Percentiles rank a stretch among this genome's conserved stretches.
Evolutionary conservation across 1,140 invertebrate species (phyloP).

Genomic region (Ceratosolen solmsi): DNA sequence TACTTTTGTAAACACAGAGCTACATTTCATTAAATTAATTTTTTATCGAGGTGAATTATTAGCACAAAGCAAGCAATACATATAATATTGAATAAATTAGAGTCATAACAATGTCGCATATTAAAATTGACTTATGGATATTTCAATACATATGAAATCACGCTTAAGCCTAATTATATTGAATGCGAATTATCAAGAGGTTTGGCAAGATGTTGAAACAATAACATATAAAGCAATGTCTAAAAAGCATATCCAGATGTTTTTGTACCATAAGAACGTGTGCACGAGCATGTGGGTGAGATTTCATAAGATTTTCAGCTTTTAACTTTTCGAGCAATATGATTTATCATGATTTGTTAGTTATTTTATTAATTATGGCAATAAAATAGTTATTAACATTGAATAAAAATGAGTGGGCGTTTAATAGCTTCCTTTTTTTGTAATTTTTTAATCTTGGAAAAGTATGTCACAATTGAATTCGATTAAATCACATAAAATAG

Average conservation of each 20-base stretch:
- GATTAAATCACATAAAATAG: constrained; percentile 38
- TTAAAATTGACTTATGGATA: constrained; percentile 20
- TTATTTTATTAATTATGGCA: constrained; percentile 37
- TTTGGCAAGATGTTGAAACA: constrained; percentile 48
- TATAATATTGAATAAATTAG: constrained; percentile 10
- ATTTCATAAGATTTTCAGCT: constrained; percentile 23
- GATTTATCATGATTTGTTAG: constrained; percentile 46
- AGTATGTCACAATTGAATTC: constrained; percentile 19
- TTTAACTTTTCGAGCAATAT: constrained; percentile 26
- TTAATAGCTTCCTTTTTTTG: constrained; percentile 16
- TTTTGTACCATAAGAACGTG: neutral
- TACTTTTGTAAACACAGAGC: neutral
- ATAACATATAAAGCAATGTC: constrained; percentile 37
- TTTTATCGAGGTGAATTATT: neutral
- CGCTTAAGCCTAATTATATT: constrained; percentile 31
- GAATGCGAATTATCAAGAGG: constrained; percentile 42
- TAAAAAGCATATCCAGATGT: constrained; percentile 41
- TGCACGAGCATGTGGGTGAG: neutral
- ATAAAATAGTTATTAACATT: constrained; percentile 36
- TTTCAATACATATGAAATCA: constrained; percentile 45
- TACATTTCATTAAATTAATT: neutral
- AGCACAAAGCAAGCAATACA: neutral
- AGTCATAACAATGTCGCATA: neutral
- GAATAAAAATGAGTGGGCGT: constrained; percentile 33
- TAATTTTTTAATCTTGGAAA: constrained; percentile 22